Percentiles rank a stretch among this genome's conserved stretches.
Conservation (phyloP, 1,140 invertebrate species). For the Camponotus pennsylvanicus region DNA sequence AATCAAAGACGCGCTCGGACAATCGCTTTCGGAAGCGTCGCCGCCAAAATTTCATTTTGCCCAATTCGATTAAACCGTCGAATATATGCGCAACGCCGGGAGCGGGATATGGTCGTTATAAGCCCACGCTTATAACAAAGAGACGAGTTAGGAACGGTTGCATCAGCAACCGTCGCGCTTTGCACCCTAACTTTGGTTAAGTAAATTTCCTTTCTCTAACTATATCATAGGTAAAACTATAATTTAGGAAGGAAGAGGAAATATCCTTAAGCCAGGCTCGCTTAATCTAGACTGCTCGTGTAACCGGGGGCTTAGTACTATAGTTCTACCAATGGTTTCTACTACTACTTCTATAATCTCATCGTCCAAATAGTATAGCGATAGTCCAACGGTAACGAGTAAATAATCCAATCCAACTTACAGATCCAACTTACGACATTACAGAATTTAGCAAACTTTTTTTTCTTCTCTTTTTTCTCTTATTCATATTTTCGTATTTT, state of each 20-base stretch:
- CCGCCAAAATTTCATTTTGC: conserved; percentile 67
- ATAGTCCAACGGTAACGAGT: not conserved
- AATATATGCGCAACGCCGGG: not conserved
- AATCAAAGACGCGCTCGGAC: conserved; percentile 82
- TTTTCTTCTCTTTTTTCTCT: not conserved
- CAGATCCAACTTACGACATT: no score
- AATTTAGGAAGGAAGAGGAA: conserved; percentile 41
- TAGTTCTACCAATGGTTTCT: conserved; percentile 35
- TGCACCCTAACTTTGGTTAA: conserved; percentile 23
- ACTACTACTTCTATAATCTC: not conserved
- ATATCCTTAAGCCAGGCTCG: conserved; percentile 27
- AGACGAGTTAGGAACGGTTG: not conserved
- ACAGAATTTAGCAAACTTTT: not conserved
- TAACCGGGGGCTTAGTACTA: conserved; percentile 18
- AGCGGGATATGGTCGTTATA: not conserved
- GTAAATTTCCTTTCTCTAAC: conserved; percentile 43
- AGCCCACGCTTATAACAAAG: not conserved
- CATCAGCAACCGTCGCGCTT: conserved; percentile 9
- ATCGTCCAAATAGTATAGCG: not conserved
- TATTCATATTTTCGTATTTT: not conserved
- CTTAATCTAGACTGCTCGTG: conserved; percentile 29
- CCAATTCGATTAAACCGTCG: conserved; percentile 59
- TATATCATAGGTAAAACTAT: conserved; percentile 29
- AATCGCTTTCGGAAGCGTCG: conserved; percentile 58
- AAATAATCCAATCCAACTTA: not conserved